Evolutionary conservation across 2,888 invertebrate genomes (phyloP).

Genomic region (Strigamia crassipes): DNA sequence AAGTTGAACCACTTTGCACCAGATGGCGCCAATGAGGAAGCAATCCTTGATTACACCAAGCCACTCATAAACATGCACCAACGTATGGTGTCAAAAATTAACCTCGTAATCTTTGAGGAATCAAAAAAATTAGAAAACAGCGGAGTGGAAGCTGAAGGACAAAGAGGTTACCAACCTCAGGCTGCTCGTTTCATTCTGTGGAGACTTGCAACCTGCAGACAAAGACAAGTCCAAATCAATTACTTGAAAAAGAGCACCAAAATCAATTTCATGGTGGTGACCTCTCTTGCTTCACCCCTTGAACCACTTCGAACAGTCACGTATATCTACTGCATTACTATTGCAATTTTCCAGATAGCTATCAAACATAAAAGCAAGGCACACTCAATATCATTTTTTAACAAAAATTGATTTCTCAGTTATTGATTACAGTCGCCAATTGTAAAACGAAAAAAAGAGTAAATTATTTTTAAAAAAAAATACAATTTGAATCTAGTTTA

Average conservation of each 20-base stretch:
- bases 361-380: too few relatives aligned
- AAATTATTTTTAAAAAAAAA: too few relatives aligned
- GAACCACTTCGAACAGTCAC: not conserved
- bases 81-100: slow-evolving; percentile 15
- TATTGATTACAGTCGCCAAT: too few relatives aligned
- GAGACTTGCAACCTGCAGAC: slow-evolving; percentile 2
- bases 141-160: not conserved
- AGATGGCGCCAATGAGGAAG: slow-evolving; percentile 23
- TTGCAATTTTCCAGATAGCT: not conserved
- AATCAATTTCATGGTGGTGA: slow-evolving; percentile 26
- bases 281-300: slow-evolving; percentile 19
- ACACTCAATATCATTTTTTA: too few relatives aligned
- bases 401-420: too few relatives aligned
- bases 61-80: not conserved
- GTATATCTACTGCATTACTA: not conserved
- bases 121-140: not conserved
- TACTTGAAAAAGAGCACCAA: slow-evolving; percentile 18
- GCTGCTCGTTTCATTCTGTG: not conserved
- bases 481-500: too few relatives aligned
- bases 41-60: slow-evolving; percentile 18
- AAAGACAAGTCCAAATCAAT: slow-evolving; percentile 27
- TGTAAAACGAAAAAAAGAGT: too few relatives aligned
- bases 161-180: slow-evolving; percentile 6
- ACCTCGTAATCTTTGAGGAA: not conserved
- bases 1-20: slow-evolving; percentile 30